A percentile compares a stretch with the other conserved stretches of the same genome.
These are phyloP conservation scores for Lordiphosa andalusiaca DNA, from an alignment of 2,888 invertebrate genomes.

Conservation along the genomic window DNA sequence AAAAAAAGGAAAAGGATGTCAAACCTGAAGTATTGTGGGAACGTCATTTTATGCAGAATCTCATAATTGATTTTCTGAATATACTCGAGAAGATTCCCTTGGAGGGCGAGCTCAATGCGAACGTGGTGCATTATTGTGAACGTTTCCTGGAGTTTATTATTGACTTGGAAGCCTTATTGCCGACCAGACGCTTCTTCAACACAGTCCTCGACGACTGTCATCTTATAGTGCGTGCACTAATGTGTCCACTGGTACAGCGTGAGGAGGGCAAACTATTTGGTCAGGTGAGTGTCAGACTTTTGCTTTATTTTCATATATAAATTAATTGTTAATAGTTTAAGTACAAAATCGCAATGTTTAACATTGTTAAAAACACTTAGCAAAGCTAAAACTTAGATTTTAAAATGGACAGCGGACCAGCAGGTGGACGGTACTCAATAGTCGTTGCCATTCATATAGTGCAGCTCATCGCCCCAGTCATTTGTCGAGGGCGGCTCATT, in stretches of 20 bases:
- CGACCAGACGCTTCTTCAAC: slow-evolving; percentile 98
- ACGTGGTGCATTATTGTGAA: slow-evolving; percentile 91
- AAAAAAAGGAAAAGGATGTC: slow-evolving; percentile 87
- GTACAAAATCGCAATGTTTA: slow-evolving; percentile 67
- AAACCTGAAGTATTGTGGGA: slow-evolving; percentile 89
- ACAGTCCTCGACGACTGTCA: slow-evolving; percentile 97
- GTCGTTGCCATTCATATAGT: slow-evolving; percentile 87
- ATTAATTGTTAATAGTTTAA: slow-evolving; percentile 41
- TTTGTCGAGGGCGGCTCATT: slow-evolving; percentile 86
- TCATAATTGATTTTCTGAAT: slow-evolving; percentile 93
- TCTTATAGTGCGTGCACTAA: slow-evolving; percentile 92
- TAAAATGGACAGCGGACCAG: slow-evolving; percentile 11
- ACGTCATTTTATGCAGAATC: slow-evolving; percentile 86
- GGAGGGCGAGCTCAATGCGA: slow-evolving; percentile 83
- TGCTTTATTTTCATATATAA: slow-evolving; percentile 41
- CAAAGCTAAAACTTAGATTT: slow-evolving; percentile 37
- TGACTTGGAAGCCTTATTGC: slow-evolving; percentile 96
- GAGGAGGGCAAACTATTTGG: slow-evolving; percentile 94
- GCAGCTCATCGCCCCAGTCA: slow-evolving; percentile 95
- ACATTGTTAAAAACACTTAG: slow-evolving; percentile 66
- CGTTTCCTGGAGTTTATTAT: slow-evolving; percentile 97
- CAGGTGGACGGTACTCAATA: slow-evolving; percentile 53
- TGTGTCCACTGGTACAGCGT: slow-evolving; percentile 87
- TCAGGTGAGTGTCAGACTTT: slow-evolving; percentile 85
- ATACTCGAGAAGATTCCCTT: slow-evolving; percentile 88